Evolutionary conservation across 2,113 vertebrate genomes (phyloP), one percentile per base, ranked within the genome.

Genomic region (Cercopithecus mona): DNA sequence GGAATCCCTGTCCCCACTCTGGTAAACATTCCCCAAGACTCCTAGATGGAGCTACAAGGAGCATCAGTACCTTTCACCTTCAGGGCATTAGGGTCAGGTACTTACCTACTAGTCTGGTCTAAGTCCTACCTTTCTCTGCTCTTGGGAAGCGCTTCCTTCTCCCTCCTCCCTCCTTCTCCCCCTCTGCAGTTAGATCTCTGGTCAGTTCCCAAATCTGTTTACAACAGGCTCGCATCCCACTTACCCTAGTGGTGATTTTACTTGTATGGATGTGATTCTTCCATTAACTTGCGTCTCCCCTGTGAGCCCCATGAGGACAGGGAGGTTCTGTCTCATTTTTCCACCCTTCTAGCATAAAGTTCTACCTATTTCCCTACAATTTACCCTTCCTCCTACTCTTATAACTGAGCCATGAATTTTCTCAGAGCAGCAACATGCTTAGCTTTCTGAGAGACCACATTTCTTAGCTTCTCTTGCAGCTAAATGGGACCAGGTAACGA

Each of bases 401-500:
- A 38, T 23, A 76, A 78, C 7, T 16, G 40, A 94, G 45, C 30
- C 35, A 30, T 30, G 48, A 75, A 87, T 95, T 96, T 43, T 93
- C 48, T 70, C 40, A 76, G n/a, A 48, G 38, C n/a, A 87, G 11
- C 48, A 70, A 7, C 2, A 43, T 40, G 20, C 50, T 12, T 18
- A 80, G 6, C 13, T 55, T 55, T 55, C 18, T 76, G 32, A 79
- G 92, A 90, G 84, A 45, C 27, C 30, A n/a, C 10, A 17, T 76
- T 79, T 88, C 43, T 48, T 55, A 93, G 43, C 35, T 82, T 97
- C 84, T 87, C 40, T 88, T 93, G 6, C 14, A 93, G 78, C n/a
- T 90, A 84, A 61, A 43, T 90, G 45, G 48, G 70, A 35, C 43
- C 25, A 82, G 50, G n/a, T 81, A 8, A 81, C 22, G 17, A 68